Evolutionary conservation across 2,888 invertebrate genomes (phyloP), one percentile per base, ranked within the genome.

Genomic region (Volucella inanis): DNA sequence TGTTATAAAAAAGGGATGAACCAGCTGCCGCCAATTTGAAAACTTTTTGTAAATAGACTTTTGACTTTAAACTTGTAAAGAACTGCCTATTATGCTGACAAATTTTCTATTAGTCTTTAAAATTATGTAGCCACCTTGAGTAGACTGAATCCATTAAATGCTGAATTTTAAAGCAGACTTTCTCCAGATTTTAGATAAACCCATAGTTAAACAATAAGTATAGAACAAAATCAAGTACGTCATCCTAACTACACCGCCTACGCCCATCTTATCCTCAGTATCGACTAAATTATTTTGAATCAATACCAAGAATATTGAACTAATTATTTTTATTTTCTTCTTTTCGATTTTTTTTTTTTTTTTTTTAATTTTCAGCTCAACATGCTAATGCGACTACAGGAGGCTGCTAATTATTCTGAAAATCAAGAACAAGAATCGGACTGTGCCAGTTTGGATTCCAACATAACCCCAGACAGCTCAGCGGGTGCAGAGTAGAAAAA

Each of bases 311-410:
- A 22, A 22, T n/a, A 11, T 0, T 4, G 49, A 50, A 62, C 49
- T 76, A 59, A 64, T 59, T 38, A 11, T 18, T 10, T 47, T 15
- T 49, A 49, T 38, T 22, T 22, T 31, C 31, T 6, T 31, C 6
- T 41, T 9, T 22, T 39, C 43, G 10, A 41, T 31, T 49, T 54
- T 38, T 41, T 9, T 15, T 39, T 52, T 45, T 9, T 18, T 38
- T 55, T 57, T 47, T 75, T 82, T 79, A 87, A 88, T 93, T 31
- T 93, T 11, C 92, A 97, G 97, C 93, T 98, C 87, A 98, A 97
- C 90, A 98, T 98, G 98, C 93, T 98, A 90, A 98, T 98, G 97
- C 94, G 98, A 88, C 94, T 98, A 64, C 98, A 98, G 93, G 98
- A 98, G 93, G 98, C 98, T 38, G 98, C 98, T 61, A 98, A 97